Evolutionary conservation across 37 sponge, comb jelly and placozoan genomes (phyloP), one percentile per base, ranked within the genome.

Genomic region (Oopsacas minuta): DNA sequence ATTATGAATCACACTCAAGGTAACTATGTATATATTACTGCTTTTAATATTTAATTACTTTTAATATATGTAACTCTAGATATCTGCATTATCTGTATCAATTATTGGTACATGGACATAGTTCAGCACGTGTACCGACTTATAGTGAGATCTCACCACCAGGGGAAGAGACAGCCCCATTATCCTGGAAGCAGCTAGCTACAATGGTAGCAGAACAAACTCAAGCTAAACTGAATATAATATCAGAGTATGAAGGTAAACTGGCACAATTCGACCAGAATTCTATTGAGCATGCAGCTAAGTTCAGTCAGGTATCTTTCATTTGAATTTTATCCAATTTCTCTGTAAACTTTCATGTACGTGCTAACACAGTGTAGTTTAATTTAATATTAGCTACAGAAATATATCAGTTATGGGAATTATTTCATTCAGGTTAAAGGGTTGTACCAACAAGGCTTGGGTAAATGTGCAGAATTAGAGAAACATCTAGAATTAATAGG

Each of bases 211-310:
- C 75, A 20, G 75, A 61, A n/a, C 75, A 61, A 12, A n/a, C 30
- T 32, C 75, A 61, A 12, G 75, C 75, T 10, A 61, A 61, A 61
- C 75, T 61, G 28, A 61, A 61, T 61, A 61, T 61, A n/a, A 61
- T 61, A 10, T 5, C 75, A 5, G 75, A 61, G 30, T 20, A 5
- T n/a, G 30, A n/a, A 25, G 22, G 28, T 3, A 61, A 12, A 61
- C 30, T 61, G 75, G 28, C 22, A 20, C 28, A 25, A 25, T 61
- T n/a, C 22, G 75, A 61, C 1, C 20, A 61, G 75, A 61, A 61
- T 61, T n/a, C 30, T n/a, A 12, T 25, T 61, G 75, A 61, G 1
- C 30, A 61, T 20, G 7, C 75, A 25, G 7, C 75, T 61, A 61
- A 61, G 75, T 61, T 61, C 28, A 12, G 5, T 61, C 75, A 61